Base-by-base conservation (phyloP, 1,140 invertebrate genomes). In the Tetramorium alpestre region DNA sequence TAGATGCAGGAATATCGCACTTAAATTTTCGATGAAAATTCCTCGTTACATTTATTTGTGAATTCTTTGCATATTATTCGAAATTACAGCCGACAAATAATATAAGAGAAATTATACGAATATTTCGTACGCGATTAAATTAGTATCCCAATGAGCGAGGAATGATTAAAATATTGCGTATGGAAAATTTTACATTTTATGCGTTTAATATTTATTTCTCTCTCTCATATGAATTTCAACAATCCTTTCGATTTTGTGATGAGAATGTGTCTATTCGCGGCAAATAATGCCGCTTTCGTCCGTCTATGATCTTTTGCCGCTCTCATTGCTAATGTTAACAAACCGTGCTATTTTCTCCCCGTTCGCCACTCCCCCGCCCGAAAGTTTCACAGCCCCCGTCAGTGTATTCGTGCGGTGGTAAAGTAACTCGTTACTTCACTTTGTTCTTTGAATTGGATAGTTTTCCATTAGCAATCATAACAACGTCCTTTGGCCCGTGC, bases 401-500 rank as follows among this genome's bases (percentile, higher is more conserved):
- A 77, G 87, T 90, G 77, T 89, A 89, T 91, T 90, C 89, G 88
- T 87, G 81, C 87, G 75, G 70, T 80, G 88, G 85, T 77, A 87
- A 91, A 92, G 92, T 91, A 93, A 93, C 92, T 94, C 93, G 92
- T 94, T 94, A 94, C 93, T 94, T 93, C 86, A 91, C 93, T 94
- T 94, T 94, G 94, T 94, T 94, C 93, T 94, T 94, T 93, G 94
- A 94, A 94, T 94, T 94, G 92, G 93, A 94, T 94, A 94, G 94
- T 94, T 94, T 94, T 94, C 92, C 94, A 94, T 94, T 94, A 94
- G 93, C 94, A 94, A 93, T 94, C 93, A 94, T 94, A 94, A 94
- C 94, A 94, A 93, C 91, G 92, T 93, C 92, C 93, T 94, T 94
- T 93, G 89, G 91, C 85, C 91, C 82, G 65, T 90, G 82, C 87